Evolutionary conservation across 2,113 vertebrate species (phyloP), one percentile per base, ranked within the genome.

Genomic region (Notothenia coriiceps): DNA sequence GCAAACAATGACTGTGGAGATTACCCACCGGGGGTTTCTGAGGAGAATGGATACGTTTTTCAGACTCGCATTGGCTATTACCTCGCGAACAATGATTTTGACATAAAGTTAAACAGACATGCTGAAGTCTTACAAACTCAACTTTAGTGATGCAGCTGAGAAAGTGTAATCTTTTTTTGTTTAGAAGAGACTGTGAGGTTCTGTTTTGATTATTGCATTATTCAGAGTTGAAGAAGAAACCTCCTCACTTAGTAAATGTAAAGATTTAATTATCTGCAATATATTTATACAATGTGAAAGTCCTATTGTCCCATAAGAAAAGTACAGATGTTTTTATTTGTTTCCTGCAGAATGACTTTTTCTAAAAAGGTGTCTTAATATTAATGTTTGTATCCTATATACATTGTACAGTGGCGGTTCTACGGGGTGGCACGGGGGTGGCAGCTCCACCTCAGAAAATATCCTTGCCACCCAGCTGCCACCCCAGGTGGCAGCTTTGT

Each of bases 1-100:
- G 60, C n/a, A 71, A 85, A 91, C 54, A 77, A 87, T 65, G 57
- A 77, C 44, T 74, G 46, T 14, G 70, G 70, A 88, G 84, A 85
- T 83, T 87, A 87, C 82, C 80, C 73, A 57, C 10, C 33, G 57
- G 81, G 70, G 71, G 55, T 72, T 22, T 70, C 22, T 54, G 63
- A 29, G 64, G 64, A 70, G 79, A 83, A 81, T 18, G 56, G 77
- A 75, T 76, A 63, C 60, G 60, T 51, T 51, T 70, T 40, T 80
- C 50, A 20, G n/a, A 70, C 61, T 7, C 43, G 73, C 60, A 59
- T 14, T 55, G 54, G 17, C 46, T 9, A 51, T 77, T 40, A 62
- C 33, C 10, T 65, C 64, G 20, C 33, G 7, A 67, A 67, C 33
- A 67, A 63, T 22, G 46, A 65, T 83, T 75, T 68, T n/a, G 40